Percentiles rank a stretch among this genome's conserved stretches.
These are phyloP conservation scores for Marmota monax DNA, from an alignment of 2,113 vertebrate species.

Conservation along the genomic window DNA sequence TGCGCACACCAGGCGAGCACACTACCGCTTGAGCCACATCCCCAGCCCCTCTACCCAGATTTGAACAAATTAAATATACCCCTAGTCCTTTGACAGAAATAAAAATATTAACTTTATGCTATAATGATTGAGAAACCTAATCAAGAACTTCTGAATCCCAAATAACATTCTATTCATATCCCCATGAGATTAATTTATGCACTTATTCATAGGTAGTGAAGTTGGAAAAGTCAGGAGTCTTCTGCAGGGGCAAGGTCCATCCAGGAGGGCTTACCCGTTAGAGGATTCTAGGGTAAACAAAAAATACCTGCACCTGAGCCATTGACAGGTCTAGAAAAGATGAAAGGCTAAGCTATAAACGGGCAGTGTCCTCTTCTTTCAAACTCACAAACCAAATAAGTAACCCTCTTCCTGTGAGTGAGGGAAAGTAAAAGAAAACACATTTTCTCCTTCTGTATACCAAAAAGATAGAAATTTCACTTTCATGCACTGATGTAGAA, in stretches of 20 bases:
- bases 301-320: neutral
- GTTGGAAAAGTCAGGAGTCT: neutral
- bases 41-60: neutral
- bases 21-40: too few species aligned
- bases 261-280: neutral
- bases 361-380: neutral
- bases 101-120: neutral
- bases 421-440: neutral
- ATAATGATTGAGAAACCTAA: neutral
- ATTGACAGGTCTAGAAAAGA: neutral
- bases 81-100: neutral
- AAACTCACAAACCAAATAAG: neutral
- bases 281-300: neutral
- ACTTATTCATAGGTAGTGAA: neutral
- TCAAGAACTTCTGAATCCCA: neutral
- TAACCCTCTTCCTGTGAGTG: neutral
- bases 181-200: neutral
- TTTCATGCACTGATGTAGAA: neutral
- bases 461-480: neutral
- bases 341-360: neutral
- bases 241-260: neutral
- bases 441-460: fast-evolving
- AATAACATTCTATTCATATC: neutral
- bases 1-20: too few species aligned
- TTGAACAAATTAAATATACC: neutral